Base-by-base conservation (phyloP, 2,888 invertebrate species). In the Zaprionus bogoriensis region DNA sequence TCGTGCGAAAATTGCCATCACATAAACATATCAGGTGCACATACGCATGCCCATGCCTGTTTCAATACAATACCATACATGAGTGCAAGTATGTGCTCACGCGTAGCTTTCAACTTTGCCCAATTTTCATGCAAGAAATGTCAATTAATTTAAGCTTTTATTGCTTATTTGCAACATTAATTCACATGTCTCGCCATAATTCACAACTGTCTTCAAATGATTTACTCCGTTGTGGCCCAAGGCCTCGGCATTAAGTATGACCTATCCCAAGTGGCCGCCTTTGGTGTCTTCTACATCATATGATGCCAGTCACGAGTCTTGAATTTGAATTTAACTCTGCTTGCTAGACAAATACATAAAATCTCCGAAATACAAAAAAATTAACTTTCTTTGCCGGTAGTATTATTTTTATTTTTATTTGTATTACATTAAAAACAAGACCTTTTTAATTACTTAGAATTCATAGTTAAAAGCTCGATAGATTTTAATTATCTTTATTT, bases 111-210 rank as follows among this genome's bases (percentile, higher is more conserved):
- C 36, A 46, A 36, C 46, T 27, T 27, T 9, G 30, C 46, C 27
- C 36, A 51, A 50, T 60, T 62, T 52, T 53, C 25, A 68, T 52
- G 46, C 61, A 48, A 32, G 28, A 41, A 68, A 72, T 72, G 75
- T 81, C 85, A 85, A 78, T 79, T 79, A 81, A 81, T 78, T 85
- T 64, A 36, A 58, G 64, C 60, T 64, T 79, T 79, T 75, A 82
- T 85, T 79, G 76, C 79, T 48, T 46, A 50, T 58, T 57, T 47
- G 62, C 27, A 28, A 45, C 77, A 80, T 73, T 68, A 72, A 68
- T 80, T 79, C 64, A 55, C 44, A 67, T 32, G 28, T 14, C 51
- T 10, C 12, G 54, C 39, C 45, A 83, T 60, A 58, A 46, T 66
- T 62, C 54, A 63, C 47, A 82, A 67, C 57, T 63, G 65, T 42